phyloP scores from a whole-genome alignment of 1,140 invertebrate genomes.

The Drosophila auraria region DNA sequence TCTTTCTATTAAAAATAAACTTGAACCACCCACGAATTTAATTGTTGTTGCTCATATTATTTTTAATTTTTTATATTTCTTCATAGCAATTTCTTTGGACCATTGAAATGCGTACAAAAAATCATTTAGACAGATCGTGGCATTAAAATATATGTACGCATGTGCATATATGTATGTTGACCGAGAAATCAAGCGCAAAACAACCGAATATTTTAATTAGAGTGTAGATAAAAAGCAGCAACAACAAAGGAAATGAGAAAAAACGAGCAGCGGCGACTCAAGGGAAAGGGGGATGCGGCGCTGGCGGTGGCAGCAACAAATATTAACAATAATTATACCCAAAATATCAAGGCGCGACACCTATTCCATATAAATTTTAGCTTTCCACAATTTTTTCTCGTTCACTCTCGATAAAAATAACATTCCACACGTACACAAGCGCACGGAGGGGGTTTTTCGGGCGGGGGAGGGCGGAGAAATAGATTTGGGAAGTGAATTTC shows the following conservation, averaged over 20 bases:
- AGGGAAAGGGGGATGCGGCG: constrained; percentile 1
- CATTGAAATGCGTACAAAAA: constrained; percentile 54
- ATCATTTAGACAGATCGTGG: constrained; percentile 47
- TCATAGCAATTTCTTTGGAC: constrained; percentile 46
- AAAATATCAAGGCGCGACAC: constrained; percentile 66
- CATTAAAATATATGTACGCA: constrained; percentile 61
- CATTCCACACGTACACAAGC: constrained; percentile 63
- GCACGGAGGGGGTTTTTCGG: background rate
- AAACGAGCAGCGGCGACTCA: constrained; percentile 2
- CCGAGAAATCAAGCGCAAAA: constrained; percentile 57
- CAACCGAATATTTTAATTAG: constrained; percentile 82
- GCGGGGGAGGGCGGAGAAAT: background rate
- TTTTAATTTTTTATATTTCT: constrained; percentile 25
- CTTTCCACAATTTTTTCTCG: constrained; percentile 66
- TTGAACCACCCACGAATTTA: constrained; percentile 48
- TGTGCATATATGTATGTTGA: constrained; percentile 15
- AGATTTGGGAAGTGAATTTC: constrained; percentile 56
- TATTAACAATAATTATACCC: constrained; percentile 81
- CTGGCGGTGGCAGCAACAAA: constrained; percentile 56
- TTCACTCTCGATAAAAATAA: constrained; percentile 74
- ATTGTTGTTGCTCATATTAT: constrained; percentile 45
- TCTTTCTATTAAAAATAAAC: constrained; percentile 56
- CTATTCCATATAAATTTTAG: constrained; percentile 75
- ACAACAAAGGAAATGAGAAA: constrained; percentile 43
- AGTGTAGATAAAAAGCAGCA: constrained; percentile 78